phyloP scores from a whole-genome alignment of 53 echinoderm and acorn worm species.

The Crossaster papposus region DNA sequence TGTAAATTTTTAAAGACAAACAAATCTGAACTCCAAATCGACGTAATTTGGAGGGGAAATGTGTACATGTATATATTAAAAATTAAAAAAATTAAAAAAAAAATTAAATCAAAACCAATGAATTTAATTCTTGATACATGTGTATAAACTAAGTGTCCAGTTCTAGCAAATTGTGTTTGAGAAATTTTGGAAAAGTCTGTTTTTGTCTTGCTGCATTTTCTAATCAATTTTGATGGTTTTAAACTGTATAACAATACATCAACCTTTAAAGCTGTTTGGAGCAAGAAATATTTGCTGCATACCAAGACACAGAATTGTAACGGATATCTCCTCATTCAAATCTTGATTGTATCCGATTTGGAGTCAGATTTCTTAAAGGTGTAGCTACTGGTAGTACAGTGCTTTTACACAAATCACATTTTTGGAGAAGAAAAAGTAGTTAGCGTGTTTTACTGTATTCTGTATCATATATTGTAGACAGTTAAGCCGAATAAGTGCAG shows the following conservation, averaged over 20 bases:
- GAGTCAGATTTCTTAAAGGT: no score
- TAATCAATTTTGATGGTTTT: not conserved
- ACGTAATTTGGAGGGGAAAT: slow-evolving; percentile 1
- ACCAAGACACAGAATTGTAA: not conserved
- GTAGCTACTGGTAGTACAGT: no score
- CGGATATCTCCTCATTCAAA: not conserved
- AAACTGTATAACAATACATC: not conserved
- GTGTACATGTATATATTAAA: slow-evolving; percentile 14
- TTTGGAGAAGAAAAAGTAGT: not conserved
- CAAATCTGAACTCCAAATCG: not conserved
- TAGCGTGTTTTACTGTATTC: not conserved
- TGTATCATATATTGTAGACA: not conserved
- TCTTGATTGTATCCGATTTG: not conserved
- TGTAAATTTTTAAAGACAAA: slow-evolving; percentile 41
- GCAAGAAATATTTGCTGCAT: not conserved
- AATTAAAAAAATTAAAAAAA: not conserved
- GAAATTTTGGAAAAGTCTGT: not conserved
- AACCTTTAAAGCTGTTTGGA: not conserved
- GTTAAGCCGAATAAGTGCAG: not conserved
- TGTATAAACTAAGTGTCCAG: slow-evolving; percentile 8
- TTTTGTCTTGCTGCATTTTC: slow-evolving; percentile 30
- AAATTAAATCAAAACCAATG: not conserved
- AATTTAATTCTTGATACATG: slow-evolving; percentile 9
- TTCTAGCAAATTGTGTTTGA: not conserved
- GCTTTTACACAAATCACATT: not conserved